Conservation (phyloP, 2,113 vertebrate species). For the Sterna hirundo region DNA sequence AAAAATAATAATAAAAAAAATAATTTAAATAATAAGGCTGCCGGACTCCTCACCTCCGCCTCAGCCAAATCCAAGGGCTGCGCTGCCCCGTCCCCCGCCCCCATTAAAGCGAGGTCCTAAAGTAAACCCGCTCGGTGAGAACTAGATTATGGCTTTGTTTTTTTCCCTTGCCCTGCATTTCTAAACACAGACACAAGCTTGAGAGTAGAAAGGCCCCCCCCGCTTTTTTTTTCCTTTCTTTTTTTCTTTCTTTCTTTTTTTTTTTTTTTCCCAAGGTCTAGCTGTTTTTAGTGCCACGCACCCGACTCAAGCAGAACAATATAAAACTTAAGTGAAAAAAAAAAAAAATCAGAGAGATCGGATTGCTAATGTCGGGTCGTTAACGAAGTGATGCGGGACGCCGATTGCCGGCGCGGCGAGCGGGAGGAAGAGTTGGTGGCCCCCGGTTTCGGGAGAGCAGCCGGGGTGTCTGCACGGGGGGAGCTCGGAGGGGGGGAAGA, state of each 20-base stretch:
- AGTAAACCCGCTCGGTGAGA: slow-evolving; percentile 57
- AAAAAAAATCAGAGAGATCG: neutral
- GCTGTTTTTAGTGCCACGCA: neutral
- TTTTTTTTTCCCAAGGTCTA: neutral
- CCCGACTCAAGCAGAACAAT: neutral
- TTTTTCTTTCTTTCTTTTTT: accelerated
- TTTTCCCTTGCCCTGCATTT: neutral
- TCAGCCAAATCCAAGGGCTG: neutral
- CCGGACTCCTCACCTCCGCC: neutral
- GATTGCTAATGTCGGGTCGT: neutral
- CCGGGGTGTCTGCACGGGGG: neutral
- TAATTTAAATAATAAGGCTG: neutral
- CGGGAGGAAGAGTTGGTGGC: neutral
- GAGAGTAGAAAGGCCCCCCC: neutral
- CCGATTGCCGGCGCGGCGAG: neutral
- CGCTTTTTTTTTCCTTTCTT: accelerated
- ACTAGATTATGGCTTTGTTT: slow-evolving; percentile 49
- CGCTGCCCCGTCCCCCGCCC: neutral
- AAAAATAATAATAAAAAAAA: neutral
- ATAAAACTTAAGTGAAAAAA: neutral
- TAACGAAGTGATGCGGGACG: neutral
- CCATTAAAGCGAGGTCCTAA: slow-evolving; percentile 32
- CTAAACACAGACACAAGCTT: neutral
- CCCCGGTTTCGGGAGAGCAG: neutral
- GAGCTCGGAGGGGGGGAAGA: neutral